phyloP scores from a whole-genome alignment of 2,113 vertebrate species.

The Siniperca knerii region DNA sequence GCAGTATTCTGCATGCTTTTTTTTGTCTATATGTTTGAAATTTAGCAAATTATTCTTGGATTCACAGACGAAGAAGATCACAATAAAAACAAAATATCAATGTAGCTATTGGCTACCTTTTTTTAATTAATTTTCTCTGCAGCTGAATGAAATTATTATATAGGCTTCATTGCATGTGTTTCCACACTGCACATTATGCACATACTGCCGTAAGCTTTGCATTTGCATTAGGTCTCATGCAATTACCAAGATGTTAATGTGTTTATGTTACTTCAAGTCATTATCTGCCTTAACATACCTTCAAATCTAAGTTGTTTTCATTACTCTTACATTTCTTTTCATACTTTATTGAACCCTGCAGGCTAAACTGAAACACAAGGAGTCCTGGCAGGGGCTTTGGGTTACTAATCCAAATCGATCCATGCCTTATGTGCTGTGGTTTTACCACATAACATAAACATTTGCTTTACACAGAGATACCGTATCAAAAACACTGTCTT shows the following conservation, averaged over 20 bases:
- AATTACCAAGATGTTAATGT: constrained; percentile 4
- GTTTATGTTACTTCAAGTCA: constrained; percentile 15
- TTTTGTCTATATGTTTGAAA: constrained; percentile 13
- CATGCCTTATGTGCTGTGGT: constrained; percentile 38
- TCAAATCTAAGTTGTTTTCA: constrained; percentile 43
- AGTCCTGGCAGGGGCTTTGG: constrained; percentile 25
- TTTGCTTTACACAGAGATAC: constrained; percentile 41
- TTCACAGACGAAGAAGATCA: not conserved
- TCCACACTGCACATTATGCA: not conserved
- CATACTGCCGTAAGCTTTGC: not conserved
- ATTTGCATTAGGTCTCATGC: constrained; percentile 3
- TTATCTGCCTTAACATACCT: not conserved
- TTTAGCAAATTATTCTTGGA: not conserved
- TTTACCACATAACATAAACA: constrained; percentile 50
- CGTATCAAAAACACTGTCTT: not conserved
- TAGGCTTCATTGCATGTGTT: not conserved
- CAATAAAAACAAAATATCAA: constrained; percentile 15
- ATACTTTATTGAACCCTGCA: constrained; percentile 38
- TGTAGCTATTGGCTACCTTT: not conserved
- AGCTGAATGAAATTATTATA: constrained; percentile 3
- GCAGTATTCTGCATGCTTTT: not conserved
- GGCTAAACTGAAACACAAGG: constrained; percentile 58
- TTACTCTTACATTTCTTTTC: constrained; percentile 44
- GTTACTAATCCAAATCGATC: constrained; percentile 52
- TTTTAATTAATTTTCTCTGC: not conserved